Base-by-base conservation (phyloP, 1,140 invertebrate genomes). In the Saccostrea cuccullata region DNA sequence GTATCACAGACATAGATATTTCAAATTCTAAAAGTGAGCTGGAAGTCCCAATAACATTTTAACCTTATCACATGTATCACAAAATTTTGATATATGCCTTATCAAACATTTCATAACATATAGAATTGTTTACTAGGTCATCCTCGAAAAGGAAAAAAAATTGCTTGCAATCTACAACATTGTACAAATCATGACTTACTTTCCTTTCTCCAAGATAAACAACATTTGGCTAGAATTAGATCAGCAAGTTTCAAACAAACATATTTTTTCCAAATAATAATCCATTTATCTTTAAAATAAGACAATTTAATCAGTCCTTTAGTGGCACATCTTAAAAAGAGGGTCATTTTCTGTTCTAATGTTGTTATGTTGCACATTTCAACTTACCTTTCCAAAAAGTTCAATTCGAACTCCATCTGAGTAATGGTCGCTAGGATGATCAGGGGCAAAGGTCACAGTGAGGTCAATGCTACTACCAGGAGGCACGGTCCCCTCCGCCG, bases 391-490 rank as follows among this genome's bases (percentile, higher is more conserved):
- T 88, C 91, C 90, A 92, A 94, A 95, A 13, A 95, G 87, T 86
- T 94, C 92, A 55, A 95, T 93, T 67, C 92, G 91, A 17, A 94
- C 89, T 26, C 92, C 92, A 91, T 95, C 95, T 15, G 93, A 94
- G 89, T 92, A 95, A 84, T 93, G 86, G 26, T 95, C 94, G 92
- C 94, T 94, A 11, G 91, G 87, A 91, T 95, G 94, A 85, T 95
- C 95, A 36, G 95, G 95, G 40, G 94, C 93, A 93, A 95, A 95
- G 40, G 94, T 94, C 77, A 95, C 91, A 12, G 91, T 94, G 20
- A 95, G 91, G 85, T 95, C 94, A 82, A 92, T 91, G 82, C 89
- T 93, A 47, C 90, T 92, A 83, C 94, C 94, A 82, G 94, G 92
- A 23, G 91, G 86, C 82, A 95, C 94, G 3, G 86, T 92, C 11